Base-by-base conservation (phyloP, 2,888 invertebrate genomes). In the Zaprionus lineosus region DNA sequence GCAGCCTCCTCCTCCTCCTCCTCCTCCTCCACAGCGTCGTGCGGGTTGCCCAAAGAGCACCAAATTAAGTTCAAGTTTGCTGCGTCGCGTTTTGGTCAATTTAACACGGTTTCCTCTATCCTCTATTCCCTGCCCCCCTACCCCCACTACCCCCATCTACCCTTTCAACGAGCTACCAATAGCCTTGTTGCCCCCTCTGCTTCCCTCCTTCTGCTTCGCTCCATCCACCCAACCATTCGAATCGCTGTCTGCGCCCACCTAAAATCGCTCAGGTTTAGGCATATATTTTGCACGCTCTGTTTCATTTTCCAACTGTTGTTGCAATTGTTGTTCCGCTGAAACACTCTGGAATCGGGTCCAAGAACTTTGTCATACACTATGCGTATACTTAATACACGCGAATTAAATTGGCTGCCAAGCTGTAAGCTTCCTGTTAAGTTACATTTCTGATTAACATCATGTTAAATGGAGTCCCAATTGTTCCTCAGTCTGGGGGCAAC, bases 1-100 rank as follows among this genome's bases (percentile, higher is more conserved):
- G 72, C 72, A 64, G 36, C 40, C 19, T 18, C 12, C 34, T 24
- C 24, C n/a, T 24, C 24, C 6, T 28, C 34, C 33, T 34, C 36
- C 31, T 14, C 33, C 11, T 1, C 19, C 9, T 18, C 7, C 36
- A 2, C 11, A 14, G 21, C 63, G 19, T 52, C 41, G 52, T 68
- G 66, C 59, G 50, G 62, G 70, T 46, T 51, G 44, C 70, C 58
- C 56, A 37, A 64, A 70, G 53, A 55, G 48, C 52, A 50, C 41
- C 50, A 36, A 72, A 66, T 67, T 62, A 65, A 74, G 78, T 74
- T 81, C 82, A 81, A 72, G 78, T 78, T 74, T 70, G 71, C 51
- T 61, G 71, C 66, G 66, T 66, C 57, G 66, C 71, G 70, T 66
- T 75, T 81, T 64, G 77, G 75, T 72, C 82, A 78, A 78, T 78